phyloP scores from a whole-genome alignment of 2,888 invertebrate genomes.

The Hylaea fasciaria region DNA sequence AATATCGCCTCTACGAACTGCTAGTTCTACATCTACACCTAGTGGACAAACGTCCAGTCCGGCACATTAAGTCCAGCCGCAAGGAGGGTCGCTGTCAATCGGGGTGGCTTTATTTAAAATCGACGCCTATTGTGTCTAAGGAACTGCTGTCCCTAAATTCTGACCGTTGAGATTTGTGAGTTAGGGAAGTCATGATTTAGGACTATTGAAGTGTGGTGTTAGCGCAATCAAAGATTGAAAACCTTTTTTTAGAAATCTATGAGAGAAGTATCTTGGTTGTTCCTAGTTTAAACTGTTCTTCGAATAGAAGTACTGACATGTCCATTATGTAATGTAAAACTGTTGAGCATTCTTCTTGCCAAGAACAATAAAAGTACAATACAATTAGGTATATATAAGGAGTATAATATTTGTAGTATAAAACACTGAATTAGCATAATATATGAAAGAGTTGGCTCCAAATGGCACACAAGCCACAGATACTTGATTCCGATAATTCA shows the following conservation, averaged over 20 bases:
- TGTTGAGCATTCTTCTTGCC: too few relatives aligned
- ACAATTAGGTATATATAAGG: too few relatives aligned
- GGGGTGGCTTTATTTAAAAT: conserved; percentile 77
- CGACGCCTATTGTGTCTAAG: conserved; percentile 72
- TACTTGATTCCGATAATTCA: conserved; percentile 18
- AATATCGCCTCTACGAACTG: conserved; percentile 36
- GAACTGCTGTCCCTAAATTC: conserved; percentile 52
- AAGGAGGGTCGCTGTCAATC: conserved; percentile 68
- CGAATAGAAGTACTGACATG: too few relatives aligned
- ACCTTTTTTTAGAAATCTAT: too few relatives aligned
- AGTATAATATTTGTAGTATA: too few relatives aligned
- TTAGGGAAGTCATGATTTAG: conserved; percentile 9
- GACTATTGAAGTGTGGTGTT: background rate
- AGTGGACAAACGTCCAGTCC: conserved; percentile 68
- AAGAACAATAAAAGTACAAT: too few relatives aligned
- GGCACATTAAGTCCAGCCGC: conserved; percentile 82
- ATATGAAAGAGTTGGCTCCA: too few relatives aligned
- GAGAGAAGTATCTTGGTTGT: too few relatives aligned
- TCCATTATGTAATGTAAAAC: too few relatives aligned
- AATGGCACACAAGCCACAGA: background rate
- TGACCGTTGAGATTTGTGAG: conserved; percentile 21
- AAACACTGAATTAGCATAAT: too few relatives aligned
- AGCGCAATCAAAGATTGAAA: too few relatives aligned
- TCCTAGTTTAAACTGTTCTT: too few relatives aligned
- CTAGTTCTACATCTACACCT: conserved; percentile 29